phyloP scores from a whole-genome alignment of 2,797 vertebrate species.

The Cossypha dichroa region DNA sequence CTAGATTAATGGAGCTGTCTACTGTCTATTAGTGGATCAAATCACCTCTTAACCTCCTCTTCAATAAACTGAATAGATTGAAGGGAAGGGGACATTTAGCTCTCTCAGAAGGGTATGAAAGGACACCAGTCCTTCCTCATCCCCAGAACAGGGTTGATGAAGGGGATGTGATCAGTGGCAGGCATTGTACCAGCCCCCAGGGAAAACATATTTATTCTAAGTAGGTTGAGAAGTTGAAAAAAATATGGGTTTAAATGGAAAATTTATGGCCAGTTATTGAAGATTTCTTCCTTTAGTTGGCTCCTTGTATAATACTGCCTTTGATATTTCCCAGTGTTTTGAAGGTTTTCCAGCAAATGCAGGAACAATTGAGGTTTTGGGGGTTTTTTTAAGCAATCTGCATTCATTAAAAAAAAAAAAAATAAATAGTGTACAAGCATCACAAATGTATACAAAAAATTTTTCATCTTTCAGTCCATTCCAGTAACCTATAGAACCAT shows the following conservation, averaged over 20 bases:
- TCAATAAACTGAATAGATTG: slow-evolving; percentile 32
- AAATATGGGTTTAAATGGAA: not conserved
- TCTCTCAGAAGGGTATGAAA: slow-evolving; percentile 2
- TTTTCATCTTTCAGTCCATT: not conserved
- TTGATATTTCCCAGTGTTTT: not conserved
- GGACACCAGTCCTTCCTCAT: not conserved
- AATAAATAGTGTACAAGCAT: not conserved
- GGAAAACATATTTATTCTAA: not conserved
- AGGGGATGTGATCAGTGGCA: not conserved
- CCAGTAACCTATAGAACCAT: not conserved
- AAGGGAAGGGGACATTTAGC: not conserved
- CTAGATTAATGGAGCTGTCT: slow-evolving; percentile 50
- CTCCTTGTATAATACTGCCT: not conserved
- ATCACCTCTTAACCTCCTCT: slow-evolving; percentile 49
- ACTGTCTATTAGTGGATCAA: slow-evolving; percentile 34
- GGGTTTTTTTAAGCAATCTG: not conserved
- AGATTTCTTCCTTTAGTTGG: not conserved
- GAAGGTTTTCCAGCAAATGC: not conserved
- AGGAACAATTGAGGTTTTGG: not conserved
- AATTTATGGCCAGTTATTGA: not conserved
- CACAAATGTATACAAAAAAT: not conserved
- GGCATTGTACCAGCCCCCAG: not conserved
- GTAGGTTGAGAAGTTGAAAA: not conserved
- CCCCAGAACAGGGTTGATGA: not conserved
- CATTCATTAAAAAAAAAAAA: not conserved